Percentiles rank a stretch among this genome's conserved stretches.
Conservation (phyloP, 2,113 vertebrate species). For the Apus apus region DNA sequence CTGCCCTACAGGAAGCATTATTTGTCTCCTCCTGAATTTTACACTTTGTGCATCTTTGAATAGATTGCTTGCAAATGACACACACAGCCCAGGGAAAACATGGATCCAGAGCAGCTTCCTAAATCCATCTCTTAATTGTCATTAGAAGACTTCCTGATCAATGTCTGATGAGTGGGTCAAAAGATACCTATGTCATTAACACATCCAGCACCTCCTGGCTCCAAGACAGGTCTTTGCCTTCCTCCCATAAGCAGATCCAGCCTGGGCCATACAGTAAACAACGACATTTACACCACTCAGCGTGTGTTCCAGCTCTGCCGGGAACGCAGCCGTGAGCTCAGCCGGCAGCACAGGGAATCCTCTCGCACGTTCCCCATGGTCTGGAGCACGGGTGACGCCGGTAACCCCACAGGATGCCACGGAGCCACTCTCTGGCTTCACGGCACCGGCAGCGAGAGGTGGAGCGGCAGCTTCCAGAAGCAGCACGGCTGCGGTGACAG, state of each 20-base stretch:
- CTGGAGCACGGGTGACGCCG: neutral
- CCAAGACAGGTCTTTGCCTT: neutral
- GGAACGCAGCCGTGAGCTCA: neutral
- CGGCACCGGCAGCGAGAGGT: fast-evolving
- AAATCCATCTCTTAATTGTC: neutral
- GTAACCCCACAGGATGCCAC: neutral
- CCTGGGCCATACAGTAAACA: neutral
- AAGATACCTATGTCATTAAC: neutral
- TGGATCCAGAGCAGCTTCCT: neutral
- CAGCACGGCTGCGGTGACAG: fast-evolving
- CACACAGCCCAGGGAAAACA: neutral
- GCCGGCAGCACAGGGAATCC: neutral
- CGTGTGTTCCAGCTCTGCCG: neutral
- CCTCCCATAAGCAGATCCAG: neutral
- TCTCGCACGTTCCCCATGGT: fast-evolving
- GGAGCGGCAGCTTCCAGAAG: neutral
- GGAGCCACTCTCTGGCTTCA: neutral
- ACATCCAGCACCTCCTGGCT: neutral
- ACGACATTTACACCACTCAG: neutral
- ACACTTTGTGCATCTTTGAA: neutral
- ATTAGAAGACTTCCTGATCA: neutral
- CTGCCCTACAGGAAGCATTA: neutral
- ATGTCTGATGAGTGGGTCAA: neutral
- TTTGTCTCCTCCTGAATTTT: neutral
- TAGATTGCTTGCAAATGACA: neutral